Evolutionary conservation across 2,113 vertebrate genomes (phyloP), one percentile per base, ranked within the genome.

Genomic region (Myotis yumanensis): DNA sequence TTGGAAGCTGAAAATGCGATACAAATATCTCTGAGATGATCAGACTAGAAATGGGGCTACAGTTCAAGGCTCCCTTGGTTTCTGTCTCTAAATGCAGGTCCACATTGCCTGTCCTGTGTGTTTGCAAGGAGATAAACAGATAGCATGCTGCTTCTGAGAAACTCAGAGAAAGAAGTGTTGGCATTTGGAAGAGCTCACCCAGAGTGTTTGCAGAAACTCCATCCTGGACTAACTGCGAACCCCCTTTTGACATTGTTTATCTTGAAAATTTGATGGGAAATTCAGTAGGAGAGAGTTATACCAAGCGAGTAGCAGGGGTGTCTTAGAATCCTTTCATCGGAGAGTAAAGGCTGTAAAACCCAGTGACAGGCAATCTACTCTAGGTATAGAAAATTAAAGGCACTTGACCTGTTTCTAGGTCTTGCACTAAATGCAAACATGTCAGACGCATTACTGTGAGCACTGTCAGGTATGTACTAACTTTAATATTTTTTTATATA

Each of bases 401-500:
- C 2, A 28, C 5, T n/a, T 62, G 23, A 9, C 71, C 2, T 20
- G 4, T 77, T 89, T 52, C 28, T 59, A 0, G 10, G 0, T 79
- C n/a, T 59, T 57, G 93, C 7, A 2, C 4, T 82, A 89, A 91
- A 62, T 86, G 51, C 48, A 94, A 90, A n/a, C 25, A 46, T 9
- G 1, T 48, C 92, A 93, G 52, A 12, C 12, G 30, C 3, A 17
- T 86, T 43, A 32, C 3, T 52, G 18, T 71, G 4, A 87, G 28
- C 3, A 90, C 5, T 10, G 0, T n/a, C n/a, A 8, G 40, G 32
- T 85, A 52, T 69, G 22, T 0, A 37, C 12, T 14, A 11, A 16
- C 54, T 91, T 94, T 54, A 91, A 73, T 86, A 86, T 51, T 18
- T 89, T 73, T 81, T 62, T 28, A 62, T 86, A 37, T 18, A 57